These are phyloP conservation scores for Ennomos fuscantarius DNA, from an alignment of 2,888 invertebrate species.

Conservation along the genomic window DNA sequence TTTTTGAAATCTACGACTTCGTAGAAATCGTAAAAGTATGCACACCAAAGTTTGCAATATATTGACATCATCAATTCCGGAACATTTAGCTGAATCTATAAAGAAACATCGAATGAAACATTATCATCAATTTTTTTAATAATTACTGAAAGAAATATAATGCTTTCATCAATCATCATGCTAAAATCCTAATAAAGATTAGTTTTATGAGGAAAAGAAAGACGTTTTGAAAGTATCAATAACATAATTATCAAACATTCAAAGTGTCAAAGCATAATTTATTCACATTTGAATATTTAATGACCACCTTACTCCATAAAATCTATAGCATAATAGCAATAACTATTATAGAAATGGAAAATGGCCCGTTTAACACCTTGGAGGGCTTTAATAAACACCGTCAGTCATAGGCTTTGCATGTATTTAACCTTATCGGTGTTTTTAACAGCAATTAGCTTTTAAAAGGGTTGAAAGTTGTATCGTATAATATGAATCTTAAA, in stretches of 20 bases:
- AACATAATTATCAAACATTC: not conserved
- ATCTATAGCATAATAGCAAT: slow-evolving; percentile 12
- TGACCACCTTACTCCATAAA: slow-evolving; percentile 14
- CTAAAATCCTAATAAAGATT: too few species aligned
- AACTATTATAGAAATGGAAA: slow-evolving; percentile 15
- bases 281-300: slow-evolving; percentile 15
- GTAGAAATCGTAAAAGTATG: too few species aligned
- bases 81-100: too few species aligned
- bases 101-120: too few species aligned
- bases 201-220: too few species aligned
- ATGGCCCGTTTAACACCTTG: slow-evolving; percentile 21
- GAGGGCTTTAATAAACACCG: slow-evolving; percentile 5
- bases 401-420: slow-evolving; percentile 12
- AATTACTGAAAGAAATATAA: too few species aligned
- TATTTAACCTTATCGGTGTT: slow-evolving; percentile 7
- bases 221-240: not conserved
- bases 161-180: too few species aligned
- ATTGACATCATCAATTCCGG: too few species aligned
- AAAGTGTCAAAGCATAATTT: slow-evolving; percentile 11
- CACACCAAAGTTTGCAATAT: too few species aligned
- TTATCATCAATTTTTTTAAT: too few species aligned
- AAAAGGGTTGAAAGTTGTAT: not conserved
- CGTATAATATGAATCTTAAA: too few species aligned
- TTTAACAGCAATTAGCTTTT: slow-evolving; percentile 6
- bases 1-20: too few species aligned